Evolutionary conservation across 2,113 vertebrate genomes (phyloP).

Genomic region (Gambusia holbrooki): DNA sequence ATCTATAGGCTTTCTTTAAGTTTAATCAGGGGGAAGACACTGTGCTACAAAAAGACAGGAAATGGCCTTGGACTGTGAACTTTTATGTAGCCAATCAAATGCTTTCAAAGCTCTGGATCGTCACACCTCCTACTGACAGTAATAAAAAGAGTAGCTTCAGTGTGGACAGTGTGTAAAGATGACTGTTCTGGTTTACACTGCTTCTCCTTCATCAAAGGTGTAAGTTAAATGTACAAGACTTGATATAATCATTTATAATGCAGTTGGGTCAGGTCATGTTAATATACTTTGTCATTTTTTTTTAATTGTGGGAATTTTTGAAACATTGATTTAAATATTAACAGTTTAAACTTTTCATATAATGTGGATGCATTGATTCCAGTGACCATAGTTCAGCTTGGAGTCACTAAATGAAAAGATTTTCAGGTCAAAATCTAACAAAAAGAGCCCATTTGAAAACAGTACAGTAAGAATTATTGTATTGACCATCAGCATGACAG

Average conservation of each 20-base stretch:
- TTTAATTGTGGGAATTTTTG: no score
- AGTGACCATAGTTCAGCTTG: conserved; percentile 21
- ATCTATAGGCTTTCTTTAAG: no score
- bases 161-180: conserved; percentile 16
- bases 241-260: neutral
- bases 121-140: neutral
- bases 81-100: neutral
- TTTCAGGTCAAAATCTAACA: no score
- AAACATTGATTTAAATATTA: no score
- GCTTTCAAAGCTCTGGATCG: fast-evolving
- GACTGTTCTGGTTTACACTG: conserved; percentile 24
- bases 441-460: no score
- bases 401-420: neutral
- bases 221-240: conserved; percentile 18
- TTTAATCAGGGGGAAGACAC: no score
- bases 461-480: no score
- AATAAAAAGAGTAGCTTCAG: neutral
- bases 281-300: no score
- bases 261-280: no score
- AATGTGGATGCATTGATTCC: neutral
- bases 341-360: neutral
- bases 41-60: neutral
- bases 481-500: no score
- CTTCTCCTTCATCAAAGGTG: conserved; percentile 19
- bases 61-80: neutral